phyloP scores from a whole-genome alignment of 2,797 vertebrate genomes.

The Rachycentron canadum region DNA sequence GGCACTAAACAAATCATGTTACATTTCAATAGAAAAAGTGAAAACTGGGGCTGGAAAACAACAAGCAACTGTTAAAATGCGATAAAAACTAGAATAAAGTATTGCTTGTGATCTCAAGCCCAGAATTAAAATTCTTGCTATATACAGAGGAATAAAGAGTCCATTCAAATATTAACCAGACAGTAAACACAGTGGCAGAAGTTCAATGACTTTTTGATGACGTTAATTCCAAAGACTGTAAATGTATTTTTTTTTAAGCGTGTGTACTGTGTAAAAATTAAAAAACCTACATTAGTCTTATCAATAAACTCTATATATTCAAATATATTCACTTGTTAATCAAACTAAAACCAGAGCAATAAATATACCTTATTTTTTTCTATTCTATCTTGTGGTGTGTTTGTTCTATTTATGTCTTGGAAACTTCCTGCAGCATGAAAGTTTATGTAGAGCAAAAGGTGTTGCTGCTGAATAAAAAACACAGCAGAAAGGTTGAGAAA shows the following conservation, averaged over 20 bases:
- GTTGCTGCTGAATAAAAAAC: background rate
- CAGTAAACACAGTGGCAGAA: slow-evolving; percentile 12
- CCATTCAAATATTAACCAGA: slow-evolving; percentile 42
- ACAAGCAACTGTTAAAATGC: background rate
- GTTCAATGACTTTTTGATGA: slow-evolving; percentile 12
- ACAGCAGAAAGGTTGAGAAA: background rate
- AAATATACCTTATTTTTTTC: slow-evolving; percentile 47
- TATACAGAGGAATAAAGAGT: background rate
- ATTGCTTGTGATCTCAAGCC: background rate
- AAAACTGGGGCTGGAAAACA: background rate
- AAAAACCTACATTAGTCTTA: slow-evolving; percentile 1
- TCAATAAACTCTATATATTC: background rate
- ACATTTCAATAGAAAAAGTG: slow-evolving; percentile 7
- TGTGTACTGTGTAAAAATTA: slow-evolving; percentile 18
- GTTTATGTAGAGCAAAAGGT: background rate
- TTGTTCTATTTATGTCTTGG: background rate
- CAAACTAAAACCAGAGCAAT: slow-evolving; percentile 41
- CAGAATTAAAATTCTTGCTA: background rate
- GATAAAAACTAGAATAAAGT: background rate
- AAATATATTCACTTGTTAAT: slow-evolving; percentile 8
- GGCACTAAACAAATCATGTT: background rate
- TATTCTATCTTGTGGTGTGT: slow-evolving; percentile 12
- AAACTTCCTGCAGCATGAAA: background rate
- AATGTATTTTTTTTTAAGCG: background rate
- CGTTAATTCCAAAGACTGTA: background rate